phyloP scores from a whole-genome alignment of 2,113 vertebrate species.

The Ceyx margarethae region DNA sequence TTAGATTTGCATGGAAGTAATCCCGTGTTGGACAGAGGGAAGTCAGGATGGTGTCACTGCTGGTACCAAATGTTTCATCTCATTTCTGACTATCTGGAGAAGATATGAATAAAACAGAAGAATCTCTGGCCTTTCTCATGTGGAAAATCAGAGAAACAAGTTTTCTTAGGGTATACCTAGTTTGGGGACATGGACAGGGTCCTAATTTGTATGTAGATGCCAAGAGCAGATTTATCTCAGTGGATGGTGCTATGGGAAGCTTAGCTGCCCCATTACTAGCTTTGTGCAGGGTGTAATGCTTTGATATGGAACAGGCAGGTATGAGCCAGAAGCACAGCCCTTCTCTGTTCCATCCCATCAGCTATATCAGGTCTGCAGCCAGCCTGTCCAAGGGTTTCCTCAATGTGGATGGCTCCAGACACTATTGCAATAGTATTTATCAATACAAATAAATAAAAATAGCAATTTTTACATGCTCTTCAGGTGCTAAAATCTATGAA shows the following conservation, averaged over 20 bases:
- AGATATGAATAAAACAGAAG: neutral
- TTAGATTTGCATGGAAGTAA: neutral
- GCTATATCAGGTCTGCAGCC: fast-evolving
- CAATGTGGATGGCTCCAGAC: neutral
- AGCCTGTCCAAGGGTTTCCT: neutral
- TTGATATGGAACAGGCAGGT: neutral
- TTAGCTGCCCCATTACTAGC: neutral
- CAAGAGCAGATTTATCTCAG: neutral
- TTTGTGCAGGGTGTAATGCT: neutral
- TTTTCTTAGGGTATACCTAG: neutral
- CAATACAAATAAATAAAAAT: neutral
- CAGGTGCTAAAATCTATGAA: neutral
- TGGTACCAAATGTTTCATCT: neutral
- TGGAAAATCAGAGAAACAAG: neutral
- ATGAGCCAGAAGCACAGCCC: neutral
- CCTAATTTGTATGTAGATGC: neutral
- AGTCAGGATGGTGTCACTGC: neutral
- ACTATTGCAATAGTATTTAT: neutral
- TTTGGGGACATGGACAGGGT: neutral
- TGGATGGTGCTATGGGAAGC: neutral
- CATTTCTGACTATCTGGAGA: neutral
- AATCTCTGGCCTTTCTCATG: neutral
- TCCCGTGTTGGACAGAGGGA: neutral
- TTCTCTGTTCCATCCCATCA: neutral
- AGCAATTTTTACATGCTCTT: neutral